Evolutionary conservation across 2,888 invertebrate species (phyloP).

Genomic region (Teinopalpus imperialis): DNA sequence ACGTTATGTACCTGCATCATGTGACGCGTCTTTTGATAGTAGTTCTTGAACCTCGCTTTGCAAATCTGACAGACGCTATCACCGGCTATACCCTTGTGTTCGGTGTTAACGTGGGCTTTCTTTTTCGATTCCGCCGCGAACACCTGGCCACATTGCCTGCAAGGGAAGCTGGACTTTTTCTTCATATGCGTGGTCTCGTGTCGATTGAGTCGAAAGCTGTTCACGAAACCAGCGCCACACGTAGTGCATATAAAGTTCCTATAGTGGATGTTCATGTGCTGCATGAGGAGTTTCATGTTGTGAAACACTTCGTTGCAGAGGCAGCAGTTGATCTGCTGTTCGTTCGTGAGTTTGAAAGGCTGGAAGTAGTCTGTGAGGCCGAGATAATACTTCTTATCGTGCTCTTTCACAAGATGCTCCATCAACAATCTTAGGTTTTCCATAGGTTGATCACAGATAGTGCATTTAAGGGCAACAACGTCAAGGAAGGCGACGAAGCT

Average conservation of each 20-base stretch:
- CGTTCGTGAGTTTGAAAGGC: slow-evolving; percentile 59
- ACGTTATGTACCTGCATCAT: slow-evolving; percentile 72
- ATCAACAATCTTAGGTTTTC: slow-evolving; percentile 50
- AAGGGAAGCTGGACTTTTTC: slow-evolving; percentile 65
- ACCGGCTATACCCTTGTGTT: slow-evolving; percentile 70
- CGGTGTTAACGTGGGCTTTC: slow-evolving; percentile 67
- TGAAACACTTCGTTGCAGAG: slow-evolving; percentile 63
- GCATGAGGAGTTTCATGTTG: slow-evolving; percentile 69
- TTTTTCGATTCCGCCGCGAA: slow-evolving; percentile 68
- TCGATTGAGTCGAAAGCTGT: slow-evolving; percentile 59
- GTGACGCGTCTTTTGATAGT: slow-evolving; percentile 71
- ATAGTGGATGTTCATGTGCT: slow-evolving; percentile 72
- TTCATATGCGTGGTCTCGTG: slow-evolving; percentile 68
- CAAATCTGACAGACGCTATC: slow-evolving; percentile 74
- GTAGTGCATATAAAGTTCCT: slow-evolving; percentile 71
- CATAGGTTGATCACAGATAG: slow-evolving; percentile 53
- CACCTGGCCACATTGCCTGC: slow-evolving; percentile 60
- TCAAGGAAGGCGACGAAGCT: slow-evolving; percentile 70
- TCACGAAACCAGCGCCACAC: slow-evolving; percentile 73
- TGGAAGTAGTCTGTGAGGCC: slow-evolving; percentile 66
- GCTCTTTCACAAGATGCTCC: slow-evolving; percentile 57
- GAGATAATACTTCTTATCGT: slow-evolving; percentile 63
- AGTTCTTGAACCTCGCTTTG: slow-evolving; percentile 70
- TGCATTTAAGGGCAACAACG: slow-evolving; percentile 67
- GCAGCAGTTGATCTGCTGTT: slow-evolving; percentile 63